A percentile compares a stretch with the other conserved stretches of the same genome.
These are phyloP conservation scores for Helicoverpa armigera DNA, from an alignment of 1,140 invertebrate genomes.

Conservation along the genomic window DNA sequence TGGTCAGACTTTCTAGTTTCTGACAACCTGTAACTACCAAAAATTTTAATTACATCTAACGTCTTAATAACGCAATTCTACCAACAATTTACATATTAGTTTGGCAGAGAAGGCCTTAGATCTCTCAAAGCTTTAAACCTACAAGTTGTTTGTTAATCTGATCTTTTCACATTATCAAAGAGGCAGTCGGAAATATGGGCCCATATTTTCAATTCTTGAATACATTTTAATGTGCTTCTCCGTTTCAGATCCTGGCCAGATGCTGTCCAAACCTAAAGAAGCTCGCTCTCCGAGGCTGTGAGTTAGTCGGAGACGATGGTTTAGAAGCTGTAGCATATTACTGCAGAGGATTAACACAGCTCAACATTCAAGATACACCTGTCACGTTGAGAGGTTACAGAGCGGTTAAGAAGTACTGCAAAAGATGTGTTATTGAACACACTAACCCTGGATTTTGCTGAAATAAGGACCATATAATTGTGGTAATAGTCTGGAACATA, in stretches of 20 bases:
- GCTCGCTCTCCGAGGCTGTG: slow-evolving; percentile 95
- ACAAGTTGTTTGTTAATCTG: no score
- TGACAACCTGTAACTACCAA: no score
- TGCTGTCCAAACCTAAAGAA: slow-evolving; percentile 97
- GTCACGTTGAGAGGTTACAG: slow-evolving; percentile 95
- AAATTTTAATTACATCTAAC: no score
- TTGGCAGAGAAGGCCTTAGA: neutral
- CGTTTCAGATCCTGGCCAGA: slow-evolving; percentile 90
- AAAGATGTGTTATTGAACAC: slow-evolving; percentile 96
- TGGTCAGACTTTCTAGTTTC: no score
- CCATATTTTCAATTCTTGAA: no score
- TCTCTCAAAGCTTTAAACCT: neutral
- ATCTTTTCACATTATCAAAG: no score
- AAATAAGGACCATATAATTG: slow-evolving; percentile 28
- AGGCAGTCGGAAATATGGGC: no score
- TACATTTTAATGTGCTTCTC: neutral
- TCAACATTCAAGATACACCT: slow-evolving; percentile 97
- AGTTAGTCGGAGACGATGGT: slow-evolving; percentile 95
- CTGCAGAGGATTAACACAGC: slow-evolving; percentile 94
- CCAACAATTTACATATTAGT: no score
- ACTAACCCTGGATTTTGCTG: slow-evolving; percentile 97
- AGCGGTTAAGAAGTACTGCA: slow-evolving; percentile 96
- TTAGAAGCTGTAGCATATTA: slow-evolving; percentile 95
- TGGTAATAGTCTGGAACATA: no score
- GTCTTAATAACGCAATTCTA: no score